Evolutionary conservation across 1,140 invertebrate species (phyloP), one percentile per base, ranked within the genome.

Genomic region (Procambarus clarkii): DNA sequence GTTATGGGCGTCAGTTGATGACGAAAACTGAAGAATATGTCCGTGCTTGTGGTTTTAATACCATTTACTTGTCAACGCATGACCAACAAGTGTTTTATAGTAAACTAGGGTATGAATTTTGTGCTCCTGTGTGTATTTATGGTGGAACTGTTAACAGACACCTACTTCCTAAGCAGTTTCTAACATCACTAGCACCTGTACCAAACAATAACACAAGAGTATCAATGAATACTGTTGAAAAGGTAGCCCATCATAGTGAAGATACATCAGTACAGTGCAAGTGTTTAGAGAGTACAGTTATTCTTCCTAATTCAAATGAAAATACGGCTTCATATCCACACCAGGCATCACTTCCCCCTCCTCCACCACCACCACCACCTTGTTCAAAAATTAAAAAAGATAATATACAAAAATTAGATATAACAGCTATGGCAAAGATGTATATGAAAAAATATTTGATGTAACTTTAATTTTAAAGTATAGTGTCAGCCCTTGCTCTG

Each of bases 51-150:
- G 93, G 92, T 44, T 92, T 93, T 76, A 82, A 54, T 45, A 88
- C 85, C 2, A 82, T 86, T 7, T 93, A 93, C 79, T 80, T 93
- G 5, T 91, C 92, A 54, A 93, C 93, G 15, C 91, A 92, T 64
- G 92, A 93, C 76, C 93, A 93, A 74, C 93, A 93, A 79, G 78
- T 80, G 9, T 93, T 93, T 79, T 93, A 93, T 90, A 87, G 84
- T 9, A 92, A 88, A 81, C 83, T 93, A 24, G 93, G 93, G 2
- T 93, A 93, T 86, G 92, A 92, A 15, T 93, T 92, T 79, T 93
- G 93, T 83, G 78, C 92, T 58, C 92, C 92, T 48, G 92, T 93
- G 44, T 91, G 86, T 87, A 91, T 93, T 34, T 93, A 91, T 74
- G 92, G 92, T 60, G 92, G 93, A 45, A 45, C 82, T 64, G 64